phyloP scores from a whole-genome alignment of 2,797 vertebrate species.

The Kryptolebias ocellatus region DNA sequence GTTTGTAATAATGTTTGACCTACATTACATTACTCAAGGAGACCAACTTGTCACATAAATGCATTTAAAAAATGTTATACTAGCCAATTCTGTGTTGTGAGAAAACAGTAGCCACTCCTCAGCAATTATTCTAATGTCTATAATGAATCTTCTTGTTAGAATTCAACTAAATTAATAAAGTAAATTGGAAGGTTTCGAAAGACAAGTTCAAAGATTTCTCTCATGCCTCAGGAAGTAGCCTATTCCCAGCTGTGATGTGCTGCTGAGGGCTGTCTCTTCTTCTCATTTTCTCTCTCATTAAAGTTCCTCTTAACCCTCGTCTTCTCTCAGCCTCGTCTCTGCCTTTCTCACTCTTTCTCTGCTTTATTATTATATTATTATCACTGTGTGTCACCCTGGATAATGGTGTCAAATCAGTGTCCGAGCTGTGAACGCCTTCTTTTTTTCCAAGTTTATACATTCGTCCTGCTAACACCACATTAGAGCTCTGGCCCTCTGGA shows the following conservation, averaged over 20 bases:
- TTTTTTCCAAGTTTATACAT: slow-evolving; percentile 17
- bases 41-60: background rate
- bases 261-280: slow-evolving; percentile 29
- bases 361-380: slow-evolving; percentile 16
- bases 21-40: background rate
- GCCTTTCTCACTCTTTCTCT: slow-evolving; percentile 21
- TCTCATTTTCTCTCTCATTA: slow-evolving; percentile 47
- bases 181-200: slow-evolving; percentile 33
- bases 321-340: slow-evolving; percentile 15
- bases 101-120: background rate
- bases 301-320: slow-evolving; percentile 41
- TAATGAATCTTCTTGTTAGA: slow-evolving; percentile 1
- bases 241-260: slow-evolving; percentile 43
- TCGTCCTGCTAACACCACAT: slow-evolving; percentile 25
- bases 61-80: background rate
- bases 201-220: slow-evolving; percentile 30
- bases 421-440: slow-evolving; percentile 28
- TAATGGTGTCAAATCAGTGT: slow-evolving; percentile 47
- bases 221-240: slow-evolving; percentile 30
- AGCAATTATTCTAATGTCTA: slow-evolving; percentile 11
- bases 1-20: background rate
- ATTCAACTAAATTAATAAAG: slow-evolving; percentile 37
- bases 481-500: slow-evolving; percentile 46
- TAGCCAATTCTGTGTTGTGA: slow-evolving; percentile 1
- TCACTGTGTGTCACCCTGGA: slow-evolving; percentile 40